Conservation (phyloP, 2,888 invertebrate species). For the Cetonia aurata region DNA sequence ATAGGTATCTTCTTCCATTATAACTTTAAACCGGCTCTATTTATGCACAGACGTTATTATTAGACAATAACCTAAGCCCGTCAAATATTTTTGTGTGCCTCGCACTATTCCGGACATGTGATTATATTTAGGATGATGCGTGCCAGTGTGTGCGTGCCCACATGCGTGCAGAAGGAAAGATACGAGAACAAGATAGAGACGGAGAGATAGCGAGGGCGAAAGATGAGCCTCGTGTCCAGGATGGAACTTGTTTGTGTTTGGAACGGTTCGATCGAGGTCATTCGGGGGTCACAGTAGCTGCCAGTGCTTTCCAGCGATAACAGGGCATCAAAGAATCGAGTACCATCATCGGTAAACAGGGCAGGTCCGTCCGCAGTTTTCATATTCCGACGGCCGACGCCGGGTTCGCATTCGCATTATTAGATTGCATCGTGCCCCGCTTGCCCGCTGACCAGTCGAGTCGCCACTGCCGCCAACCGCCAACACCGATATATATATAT, state of each 20-base stretch:
- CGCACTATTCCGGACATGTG: slow-evolving; percentile 30
- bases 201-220: slow-evolving; percentile 28
- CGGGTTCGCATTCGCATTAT: slow-evolving; percentile 42
- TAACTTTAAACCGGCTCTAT: slow-evolving; percentile 5
- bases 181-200: slow-evolving; percentile 23
- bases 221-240: slow-evolving; percentile 41
- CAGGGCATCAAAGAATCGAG: slow-evolving; percentile 44
- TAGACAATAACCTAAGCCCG: slow-evolving; percentile 30
- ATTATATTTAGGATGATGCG: slow-evolving; percentile 34
- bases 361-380: slow-evolving; percentile 45
- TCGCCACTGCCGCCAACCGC: slow-evolving; percentile 11
- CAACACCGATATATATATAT: slow-evolving; percentile 1
- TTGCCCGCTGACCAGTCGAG: slow-evolving; percentile 14
- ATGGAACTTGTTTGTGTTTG: slow-evolving; percentile 44
- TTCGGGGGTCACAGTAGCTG: slow-evolving; percentile 44
- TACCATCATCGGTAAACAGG: slow-evolving; percentile 44
- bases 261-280: slow-evolving; percentile 42
- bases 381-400: slow-evolving; percentile 43
- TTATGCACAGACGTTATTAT: slow-evolving; percentile 26
- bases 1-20: not conserved
- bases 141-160: slow-evolving; percentile 10
- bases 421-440: slow-evolving; percentile 39
- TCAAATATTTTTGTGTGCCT: slow-evolving; percentile 30
- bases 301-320: slow-evolving; percentile 42
- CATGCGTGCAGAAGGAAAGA: slow-evolving; percentile 14